phyloP scores from a whole-genome alignment of 2,888 invertebrate species.

The Apeira syringaria region DNA sequence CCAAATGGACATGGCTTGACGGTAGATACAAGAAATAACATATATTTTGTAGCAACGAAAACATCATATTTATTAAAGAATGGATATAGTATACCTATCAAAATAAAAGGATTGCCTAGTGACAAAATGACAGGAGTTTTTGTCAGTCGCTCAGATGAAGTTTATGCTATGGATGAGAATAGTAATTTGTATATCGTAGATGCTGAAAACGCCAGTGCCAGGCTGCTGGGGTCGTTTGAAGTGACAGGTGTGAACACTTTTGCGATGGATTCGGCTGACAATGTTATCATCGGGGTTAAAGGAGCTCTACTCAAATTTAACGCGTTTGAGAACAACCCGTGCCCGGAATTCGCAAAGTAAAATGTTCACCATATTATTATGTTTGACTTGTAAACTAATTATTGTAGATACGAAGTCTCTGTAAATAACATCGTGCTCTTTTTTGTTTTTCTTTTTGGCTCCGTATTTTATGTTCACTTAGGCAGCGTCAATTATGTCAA shows the following conservation, averaged over 20 bases:
- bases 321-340: conserved; percentile 59
- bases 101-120: conserved; percentile 62
- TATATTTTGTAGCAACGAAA: conserved; percentile 70
- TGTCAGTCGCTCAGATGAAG: conserved; percentile 64
- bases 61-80: conserved; percentile 64
- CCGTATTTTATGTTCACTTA: too few relatives aligned
- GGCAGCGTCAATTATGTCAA: too few relatives aligned
- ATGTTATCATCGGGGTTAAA: conserved; percentile 65
- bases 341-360: conserved; percentile 51
- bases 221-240: conserved; percentile 55
- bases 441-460: too few relatives aligned
- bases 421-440: too few relatives aligned
- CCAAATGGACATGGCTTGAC: conserved; percentile 73
- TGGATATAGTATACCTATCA: conserved; percentile 57
- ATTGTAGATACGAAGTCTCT: too few relatives aligned
- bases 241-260: conserved; percentile 67
- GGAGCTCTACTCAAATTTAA: conserved; percentile 62
- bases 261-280: conserved; percentile 68
- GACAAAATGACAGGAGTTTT: conserved; percentile 71
- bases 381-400: too few relatives aligned
- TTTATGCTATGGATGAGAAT: conserved; percentile 71
- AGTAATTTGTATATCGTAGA: conserved; percentile 65
- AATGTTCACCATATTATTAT: too few relatives aligned
- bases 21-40: conserved; percentile 64
- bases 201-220: conserved; percentile 57